phyloP scores from a whole-genome alignment of 1,140 invertebrate genomes.

The Hirudo medicinalis region DNA sequence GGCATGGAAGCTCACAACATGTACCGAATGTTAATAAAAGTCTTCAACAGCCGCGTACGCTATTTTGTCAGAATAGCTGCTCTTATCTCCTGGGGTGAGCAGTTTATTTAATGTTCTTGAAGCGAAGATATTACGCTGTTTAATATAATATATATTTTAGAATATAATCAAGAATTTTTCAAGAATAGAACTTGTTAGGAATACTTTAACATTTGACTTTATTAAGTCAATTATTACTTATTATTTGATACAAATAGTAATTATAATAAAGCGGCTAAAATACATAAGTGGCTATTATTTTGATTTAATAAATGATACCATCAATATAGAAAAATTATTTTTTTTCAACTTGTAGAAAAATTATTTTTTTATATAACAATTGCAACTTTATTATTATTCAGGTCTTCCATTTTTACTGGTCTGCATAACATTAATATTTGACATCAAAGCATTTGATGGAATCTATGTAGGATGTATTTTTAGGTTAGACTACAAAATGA shows the following conservation, averaged over 20 bases:
- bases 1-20: slow-evolving; percentile 18
- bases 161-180: too few relatives aligned
- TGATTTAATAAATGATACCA: too few relatives aligned
- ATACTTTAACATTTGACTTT: too few relatives aligned
- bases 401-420: slow-evolving; percentile 5
- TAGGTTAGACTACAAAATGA: not conserved
- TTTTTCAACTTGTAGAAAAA: too few relatives aligned
- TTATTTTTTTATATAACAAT: too few relatives aligned
- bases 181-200: too few relatives aligned
- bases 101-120: not conserved
- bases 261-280: too few relatives aligned
- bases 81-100: slow-evolving; percentile 15
- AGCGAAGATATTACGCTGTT: too few relatives aligned
- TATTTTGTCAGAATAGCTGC: slow-evolving; percentile 11
- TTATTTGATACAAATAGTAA: too few relatives aligned
- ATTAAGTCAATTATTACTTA: too few relatives aligned
- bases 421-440: not conserved
- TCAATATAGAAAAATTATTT: not conserved
- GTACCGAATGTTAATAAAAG: slow-evolving; percentile 18
- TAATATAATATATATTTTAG: too few relatives aligned
- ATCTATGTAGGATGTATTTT: slow-evolving; percentile 7
- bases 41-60: slow-evolving; percentile 9
- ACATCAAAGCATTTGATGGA: slow-evolving; percentile 12
- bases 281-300: too few relatives aligned
- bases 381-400: not conserved